Conservation (phyloP, 1,140 invertebrate species). For the Drosophila pandora region DNA sequence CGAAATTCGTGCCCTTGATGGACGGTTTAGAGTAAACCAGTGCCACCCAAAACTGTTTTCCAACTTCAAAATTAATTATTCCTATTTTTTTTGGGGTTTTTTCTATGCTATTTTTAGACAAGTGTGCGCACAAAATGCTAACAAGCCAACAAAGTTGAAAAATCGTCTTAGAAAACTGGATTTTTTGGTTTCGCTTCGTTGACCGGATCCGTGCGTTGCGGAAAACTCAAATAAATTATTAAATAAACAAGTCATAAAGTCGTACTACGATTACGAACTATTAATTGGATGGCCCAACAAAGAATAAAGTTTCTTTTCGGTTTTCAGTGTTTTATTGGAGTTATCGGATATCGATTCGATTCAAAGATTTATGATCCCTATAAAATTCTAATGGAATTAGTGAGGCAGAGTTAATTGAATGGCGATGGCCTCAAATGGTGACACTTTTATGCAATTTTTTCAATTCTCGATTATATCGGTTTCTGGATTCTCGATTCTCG, state of each 20-base stretch:
- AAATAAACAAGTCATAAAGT: constrained; percentile 68
- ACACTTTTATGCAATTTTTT: constrained; percentile 21
- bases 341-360: constrained; percentile 4
- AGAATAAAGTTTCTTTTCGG: background rate
- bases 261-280: constrained; percentile 38
- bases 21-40: constrained; percentile 18
- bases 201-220: constrained; percentile 42
- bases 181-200: constrained; percentile 7
- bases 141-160: constrained; percentile 44
- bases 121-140: constrained; percentile 51
- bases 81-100: constrained; percentile 9
- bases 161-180: constrained; percentile 44
- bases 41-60: constrained; percentile 21
- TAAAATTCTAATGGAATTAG: constrained; percentile 51
- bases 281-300: constrained; percentile 29
- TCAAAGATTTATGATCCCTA: constrained; percentile 40
- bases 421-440: constrained; percentile 25
- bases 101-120: constrained; percentile 58
- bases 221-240: constrained; percentile 68
- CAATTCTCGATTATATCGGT: background rate
- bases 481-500: background rate
- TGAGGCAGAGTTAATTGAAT: constrained; percentile 42
- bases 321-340: background rate
- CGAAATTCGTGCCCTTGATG: constrained; percentile 28
- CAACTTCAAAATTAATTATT: constrained; percentile 13